phyloP scores from a whole-genome alignment of 2,113 vertebrate genomes.

The Lynx canadensis region DNA sequence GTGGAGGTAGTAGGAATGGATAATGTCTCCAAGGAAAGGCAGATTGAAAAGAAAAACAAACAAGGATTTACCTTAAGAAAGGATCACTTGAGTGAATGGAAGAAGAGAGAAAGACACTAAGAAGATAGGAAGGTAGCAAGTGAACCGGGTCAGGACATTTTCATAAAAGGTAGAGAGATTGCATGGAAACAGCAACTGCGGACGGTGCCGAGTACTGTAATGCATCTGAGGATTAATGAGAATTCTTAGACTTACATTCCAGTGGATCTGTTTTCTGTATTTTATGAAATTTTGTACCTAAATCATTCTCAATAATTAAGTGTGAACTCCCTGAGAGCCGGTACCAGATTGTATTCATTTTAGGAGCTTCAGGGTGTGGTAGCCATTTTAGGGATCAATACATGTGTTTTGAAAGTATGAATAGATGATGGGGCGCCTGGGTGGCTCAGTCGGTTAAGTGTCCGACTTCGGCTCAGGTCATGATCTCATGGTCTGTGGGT shows the following conservation, averaged over 20 bases:
- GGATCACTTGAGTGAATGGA: background rate
- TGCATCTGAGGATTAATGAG: background rate
- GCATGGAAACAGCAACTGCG: background rate
- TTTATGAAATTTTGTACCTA: background rate
- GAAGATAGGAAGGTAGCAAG: no score
- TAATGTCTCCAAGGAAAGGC: background rate
- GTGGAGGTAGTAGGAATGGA: background rate
- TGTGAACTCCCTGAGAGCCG: background rate
- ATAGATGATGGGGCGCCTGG: background rate
- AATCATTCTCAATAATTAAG: background rate
- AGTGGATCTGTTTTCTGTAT: background rate
- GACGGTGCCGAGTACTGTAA: rapidly evolving
- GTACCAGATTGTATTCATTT: background rate
- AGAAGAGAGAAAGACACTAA: background rate
- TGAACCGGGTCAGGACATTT: background rate
- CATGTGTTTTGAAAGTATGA: background rate
- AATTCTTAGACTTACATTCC: background rate
- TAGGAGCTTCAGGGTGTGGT: background rate
- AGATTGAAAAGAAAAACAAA: background rate
- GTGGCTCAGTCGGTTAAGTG: no score
- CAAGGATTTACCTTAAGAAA: background rate
- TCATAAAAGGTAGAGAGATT: background rate
- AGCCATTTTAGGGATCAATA: background rate
- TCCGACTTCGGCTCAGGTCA: no score
- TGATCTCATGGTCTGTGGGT: no score